Evolutionary conservation across 1,140 invertebrate species (phyloP).

Genomic region (Zaprionus camerounensis): DNA sequence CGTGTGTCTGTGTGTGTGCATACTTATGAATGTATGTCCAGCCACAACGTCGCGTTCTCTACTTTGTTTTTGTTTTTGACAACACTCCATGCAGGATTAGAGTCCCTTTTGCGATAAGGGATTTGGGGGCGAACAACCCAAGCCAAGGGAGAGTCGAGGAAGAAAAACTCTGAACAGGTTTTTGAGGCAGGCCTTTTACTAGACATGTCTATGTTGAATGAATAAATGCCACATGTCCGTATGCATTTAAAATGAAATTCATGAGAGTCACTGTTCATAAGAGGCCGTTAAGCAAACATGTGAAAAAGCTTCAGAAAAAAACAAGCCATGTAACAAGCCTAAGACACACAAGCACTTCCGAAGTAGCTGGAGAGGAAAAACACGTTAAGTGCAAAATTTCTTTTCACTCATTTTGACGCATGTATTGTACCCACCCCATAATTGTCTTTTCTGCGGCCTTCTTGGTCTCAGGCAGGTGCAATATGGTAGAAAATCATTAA

Average conservation of each 20-base stretch:
- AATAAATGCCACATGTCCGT: constrained; percentile 54
- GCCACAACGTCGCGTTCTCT: constrained; percentile 11
- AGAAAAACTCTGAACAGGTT: constrained; percentile 19
- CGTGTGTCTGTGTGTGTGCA: constrained; percentile 3
- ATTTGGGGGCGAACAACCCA: constrained; percentile 41
- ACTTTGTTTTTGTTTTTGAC: constrained; percentile 48
- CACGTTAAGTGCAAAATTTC: constrained; percentile 81
- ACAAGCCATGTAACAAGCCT: constrained; percentile 49
- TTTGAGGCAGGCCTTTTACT: constrained; percentile 25
- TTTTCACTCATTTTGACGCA: constrained; percentile 79
- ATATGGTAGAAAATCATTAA: constrained; percentile 59
- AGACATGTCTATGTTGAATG: constrained; percentile 37
- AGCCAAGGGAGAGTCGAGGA: not conserved
- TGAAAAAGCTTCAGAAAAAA: constrained; percentile 15
- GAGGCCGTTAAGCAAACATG: constrained; percentile 72
- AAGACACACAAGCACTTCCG: constrained; percentile 23
- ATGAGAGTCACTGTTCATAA: constrained; percentile 61
- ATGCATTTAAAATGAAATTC: constrained; percentile 71
- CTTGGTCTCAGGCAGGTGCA: constrained; percentile 54
- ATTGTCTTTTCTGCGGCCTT: constrained; percentile 30
- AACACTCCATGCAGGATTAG: constrained; percentile 57
- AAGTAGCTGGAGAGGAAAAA: constrained; percentile 62
- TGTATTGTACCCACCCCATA: constrained; percentile 35
- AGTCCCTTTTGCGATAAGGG: constrained; percentile 54
- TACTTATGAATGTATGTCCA: constrained; percentile 27